Base-by-base conservation (phyloP, 2,888 invertebrate species). In the Gerosis bhagava region DNA sequence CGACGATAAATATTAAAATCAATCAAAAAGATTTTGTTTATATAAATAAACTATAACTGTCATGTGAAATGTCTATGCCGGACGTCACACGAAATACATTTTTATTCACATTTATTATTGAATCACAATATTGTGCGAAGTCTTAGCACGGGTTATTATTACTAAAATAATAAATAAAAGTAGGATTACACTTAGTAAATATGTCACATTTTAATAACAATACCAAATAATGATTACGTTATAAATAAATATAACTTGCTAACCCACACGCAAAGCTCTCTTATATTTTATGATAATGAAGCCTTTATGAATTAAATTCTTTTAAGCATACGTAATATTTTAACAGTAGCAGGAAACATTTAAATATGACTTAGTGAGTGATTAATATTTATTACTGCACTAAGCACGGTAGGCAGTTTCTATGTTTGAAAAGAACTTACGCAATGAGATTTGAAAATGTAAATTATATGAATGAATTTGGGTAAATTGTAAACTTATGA, bases 271-370 rank as follows among this genome's bases (percentile, higher is more conserved):
- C 60, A 55, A 56, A 46, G 50, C 54, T 52, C 65, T 39, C 28
- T 25, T 75, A 67, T 77, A n/a, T n/a, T n/a, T n/a, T n/a, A 83
- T 83, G 81, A 50, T 82, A 84, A 84, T 83, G 71, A 75, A 71
- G 70, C 62, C 63, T 66, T 67, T 70, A 72, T 65, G 71, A 77
- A 81, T 72, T 66, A 74, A 77, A 70, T 77, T 69, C 61, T 64
- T 73, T 73, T 62, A 62, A 61, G 68, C 66, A 68, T 69, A 63
- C 59, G 65, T 70, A 68, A 73, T 74, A 70, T 47, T 72, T 67
- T 66, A 65, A 79, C 86, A 69, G 87, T 83, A 83, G 86, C 84
- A 73, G 77, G 80, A 76, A 83, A 69, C 73, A 78, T 79, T 86
- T 79, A 74, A 76, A 73, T 77, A 73, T 73, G 70, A 77, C 61